These are phyloP conservation scores for Babyrousa celebensis DNA, from an alignment of 2,797 vertebrate genomes.

Conservation along the genomic window DNA sequence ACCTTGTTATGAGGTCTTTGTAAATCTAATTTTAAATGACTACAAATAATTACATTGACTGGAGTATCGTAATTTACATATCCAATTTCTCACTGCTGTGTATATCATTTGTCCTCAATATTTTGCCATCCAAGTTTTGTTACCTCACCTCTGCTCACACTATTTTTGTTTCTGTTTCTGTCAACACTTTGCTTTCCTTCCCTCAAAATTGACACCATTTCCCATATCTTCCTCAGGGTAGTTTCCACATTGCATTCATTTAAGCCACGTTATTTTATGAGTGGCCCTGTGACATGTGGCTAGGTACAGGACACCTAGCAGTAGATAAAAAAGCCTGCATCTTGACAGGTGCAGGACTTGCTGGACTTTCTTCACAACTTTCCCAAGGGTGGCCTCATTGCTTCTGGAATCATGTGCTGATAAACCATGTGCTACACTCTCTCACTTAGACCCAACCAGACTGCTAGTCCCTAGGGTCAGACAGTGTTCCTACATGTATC, in stretches of 20 bases:
- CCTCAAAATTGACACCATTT: background rate
- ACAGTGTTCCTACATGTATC: background rate
- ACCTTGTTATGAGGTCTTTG: background rate
- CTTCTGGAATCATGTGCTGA: background rate
- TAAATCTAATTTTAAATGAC: slow-evolving; percentile 28
- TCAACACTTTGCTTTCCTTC: background rate
- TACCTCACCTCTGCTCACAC: too few relatives aligned
- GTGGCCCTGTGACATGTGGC: too few relatives aligned
- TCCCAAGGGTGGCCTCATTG: background rate
- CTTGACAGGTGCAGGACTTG: background rate
- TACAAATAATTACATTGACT: background rate
- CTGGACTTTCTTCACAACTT: background rate
- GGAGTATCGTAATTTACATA: background rate
- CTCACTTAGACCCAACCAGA: background rate
- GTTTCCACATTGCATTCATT: background rate
- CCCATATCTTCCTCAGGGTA: background rate
- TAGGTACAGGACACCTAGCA: background rate
- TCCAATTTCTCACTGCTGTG: background rate
- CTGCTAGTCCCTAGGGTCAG: background rate
- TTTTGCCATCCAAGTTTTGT: background rate
- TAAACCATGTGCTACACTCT: background rate
- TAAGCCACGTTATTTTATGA: background rate
- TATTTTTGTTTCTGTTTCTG: background rate
- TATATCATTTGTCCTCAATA: background rate
- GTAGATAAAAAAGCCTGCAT: background rate